Conservation (phyloP, 2,113 vertebrate genomes). For the Ammodytes marinus region DNA sequence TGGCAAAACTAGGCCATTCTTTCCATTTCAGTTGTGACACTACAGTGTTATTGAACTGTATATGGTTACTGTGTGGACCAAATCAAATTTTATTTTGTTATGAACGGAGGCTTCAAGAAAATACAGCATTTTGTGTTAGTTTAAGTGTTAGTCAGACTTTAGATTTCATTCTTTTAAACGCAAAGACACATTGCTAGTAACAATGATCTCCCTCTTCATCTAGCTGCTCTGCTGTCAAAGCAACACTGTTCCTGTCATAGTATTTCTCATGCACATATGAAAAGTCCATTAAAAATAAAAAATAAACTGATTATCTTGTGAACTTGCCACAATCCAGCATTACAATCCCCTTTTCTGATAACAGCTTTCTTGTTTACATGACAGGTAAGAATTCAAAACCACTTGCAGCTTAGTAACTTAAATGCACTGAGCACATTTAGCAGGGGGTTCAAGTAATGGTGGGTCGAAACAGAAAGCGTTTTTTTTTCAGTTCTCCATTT, state of each 20-base stretch:
- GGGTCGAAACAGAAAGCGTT: too few species aligned
- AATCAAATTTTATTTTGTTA: background rate
- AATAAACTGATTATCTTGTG: background rate
- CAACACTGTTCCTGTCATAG: background rate
- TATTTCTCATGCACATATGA: background rate
- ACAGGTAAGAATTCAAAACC: background rate
- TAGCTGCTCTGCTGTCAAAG: background rate
- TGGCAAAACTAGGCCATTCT: too few species aligned
- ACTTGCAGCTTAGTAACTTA: background rate
- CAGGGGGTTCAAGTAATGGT: too few species aligned
- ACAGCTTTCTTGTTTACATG: background rate
- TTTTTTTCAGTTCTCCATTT: too few species aligned
- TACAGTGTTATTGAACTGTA: too few species aligned
- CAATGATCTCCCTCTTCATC: background rate
- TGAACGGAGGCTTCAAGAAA: background rate
- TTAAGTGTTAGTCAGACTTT: background rate
- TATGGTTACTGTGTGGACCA: background rate
- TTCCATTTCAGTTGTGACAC: too few species aligned
- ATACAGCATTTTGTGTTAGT: background rate
- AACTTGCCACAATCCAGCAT: too few species aligned
- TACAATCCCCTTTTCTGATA: background rate
- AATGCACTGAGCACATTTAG: background rate
- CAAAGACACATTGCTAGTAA: background rate
- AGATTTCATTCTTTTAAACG: background rate
- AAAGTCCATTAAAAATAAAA: background rate